These are phyloP conservation scores for Ailurus styani DNA, from an alignment of 2,113 vertebrate species.

Conservation along the genomic window DNA sequence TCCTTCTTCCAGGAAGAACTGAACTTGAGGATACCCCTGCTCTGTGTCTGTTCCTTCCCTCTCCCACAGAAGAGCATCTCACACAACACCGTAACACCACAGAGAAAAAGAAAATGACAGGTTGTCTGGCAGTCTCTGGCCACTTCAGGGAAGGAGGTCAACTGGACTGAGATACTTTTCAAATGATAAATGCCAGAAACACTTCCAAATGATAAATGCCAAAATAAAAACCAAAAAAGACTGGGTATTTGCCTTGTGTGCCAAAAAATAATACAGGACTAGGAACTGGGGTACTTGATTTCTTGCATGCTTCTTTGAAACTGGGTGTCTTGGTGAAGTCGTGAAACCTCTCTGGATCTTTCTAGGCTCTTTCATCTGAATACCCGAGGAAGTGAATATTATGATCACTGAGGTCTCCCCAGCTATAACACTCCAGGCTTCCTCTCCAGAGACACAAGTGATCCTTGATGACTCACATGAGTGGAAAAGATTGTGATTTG, in stretches of 20 bases:
- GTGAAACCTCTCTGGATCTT: neutral
- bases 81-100: neutral
- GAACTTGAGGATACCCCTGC: neutral
- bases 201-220: neutral
- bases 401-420: neutral
- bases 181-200: neutral
- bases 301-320: neutral
- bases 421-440: neutral
- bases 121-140: neutral
- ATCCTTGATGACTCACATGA: neutral
- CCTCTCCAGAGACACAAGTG: neutral
- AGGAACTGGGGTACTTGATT: neutral
- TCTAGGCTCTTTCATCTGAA: constrained; percentile 5
- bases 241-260: neutral
- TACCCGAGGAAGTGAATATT: neutral
- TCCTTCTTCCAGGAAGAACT: neutral
- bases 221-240: neutral
- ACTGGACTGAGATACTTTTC: neutral
- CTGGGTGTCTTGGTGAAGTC: neutral
- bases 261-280: neutral
- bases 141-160: neutral
- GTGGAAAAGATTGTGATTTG: constrained; percentile 3
- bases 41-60: neutral
- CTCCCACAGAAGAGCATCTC: neutral
- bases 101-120: neutral